Conservation (phyloP, 2,113 vertebrate genomes). For the Collichthys lucidus region DNA sequence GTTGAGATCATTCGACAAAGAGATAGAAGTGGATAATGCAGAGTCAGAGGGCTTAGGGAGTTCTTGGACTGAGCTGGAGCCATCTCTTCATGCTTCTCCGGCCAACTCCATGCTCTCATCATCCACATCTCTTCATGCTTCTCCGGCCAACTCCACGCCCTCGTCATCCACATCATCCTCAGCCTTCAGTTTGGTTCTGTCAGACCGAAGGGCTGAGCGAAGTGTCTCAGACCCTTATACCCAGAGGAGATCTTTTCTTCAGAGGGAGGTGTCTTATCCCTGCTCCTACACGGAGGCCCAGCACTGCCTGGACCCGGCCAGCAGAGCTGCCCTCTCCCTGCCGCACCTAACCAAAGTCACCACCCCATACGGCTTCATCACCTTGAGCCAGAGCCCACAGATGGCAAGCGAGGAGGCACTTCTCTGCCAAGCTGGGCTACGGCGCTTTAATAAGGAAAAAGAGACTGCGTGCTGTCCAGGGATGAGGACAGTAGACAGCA, state of each 20-base stretch:
- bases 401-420: slow-evolving; percentile 84
- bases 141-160: not conserved
- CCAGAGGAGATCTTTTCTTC: slow-evolving; percentile 43
- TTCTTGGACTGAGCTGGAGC: slow-evolving; percentile 3
- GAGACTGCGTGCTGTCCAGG: slow-evolving; percentile 4
- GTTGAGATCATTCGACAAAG: slow-evolving; percentile 43
- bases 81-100: slow-evolving; percentile 20
- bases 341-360: slow-evolving; percentile 83
- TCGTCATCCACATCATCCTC: slow-evolving; percentile 57
- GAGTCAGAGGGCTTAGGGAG: slow-evolving; percentile 30
- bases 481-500: slow-evolving; percentile 32
- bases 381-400: slow-evolving; percentile 85
- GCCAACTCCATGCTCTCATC: slow-evolving; percentile 12
- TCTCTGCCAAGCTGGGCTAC: slow-evolving; percentile 76
- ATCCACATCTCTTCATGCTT: slow-evolving; percentile 41
- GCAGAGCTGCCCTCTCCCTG: slow-evolving; percentile 78
- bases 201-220: slow-evolving; percentile 11
- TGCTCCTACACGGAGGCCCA: slow-evolving; percentile 43
- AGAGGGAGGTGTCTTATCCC: not conserved
- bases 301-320: slow-evolving; percentile 75
- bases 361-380: slow-evolving; percentile 82
- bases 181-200: not conserved
- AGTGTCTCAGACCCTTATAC: slow-evolving; percentile 48
- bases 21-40: slow-evolving; percentile 27
- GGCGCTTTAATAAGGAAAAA: slow-evolving; percentile 44